Evolutionary conservation across 2,113 vertebrate species (phyloP).

Genomic region (Eulacestoma nigropectus): DNA sequence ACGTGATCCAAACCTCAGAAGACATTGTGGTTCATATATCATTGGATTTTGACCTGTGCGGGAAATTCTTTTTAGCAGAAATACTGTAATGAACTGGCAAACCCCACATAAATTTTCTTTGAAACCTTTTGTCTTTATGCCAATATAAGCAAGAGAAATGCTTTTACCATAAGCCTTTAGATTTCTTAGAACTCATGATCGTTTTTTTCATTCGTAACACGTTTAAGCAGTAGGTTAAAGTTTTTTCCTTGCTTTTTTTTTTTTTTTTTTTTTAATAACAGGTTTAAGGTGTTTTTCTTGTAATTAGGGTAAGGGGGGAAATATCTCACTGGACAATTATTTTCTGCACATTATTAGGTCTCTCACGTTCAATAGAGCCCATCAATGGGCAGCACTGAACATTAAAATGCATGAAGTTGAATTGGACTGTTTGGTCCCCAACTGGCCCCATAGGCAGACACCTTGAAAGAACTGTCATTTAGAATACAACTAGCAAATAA

Average conservation of each 20-base stretch:
- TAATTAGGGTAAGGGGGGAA: neutral
- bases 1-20: constrained; percentile 23
- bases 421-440: neutral
- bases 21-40: neutral
- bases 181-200: neutral
- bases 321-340: neutral
- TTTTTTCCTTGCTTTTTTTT: neutral
- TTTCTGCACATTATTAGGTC: neutral
- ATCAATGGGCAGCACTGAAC: neutral
- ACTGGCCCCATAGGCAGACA: neutral
- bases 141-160: constrained; percentile 39
- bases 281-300: neutral
- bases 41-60: neutral
- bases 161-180: constrained; percentile 20
- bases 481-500: neutral
- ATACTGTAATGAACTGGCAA: constrained; percentile 27
- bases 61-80: constrained; percentile 19
- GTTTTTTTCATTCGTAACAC: neutral
- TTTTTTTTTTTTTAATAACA: neutral
- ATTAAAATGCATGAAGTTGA: neutral
- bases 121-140: constrained; percentile 30
- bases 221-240: neutral
- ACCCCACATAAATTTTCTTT: neutral
- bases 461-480: neutral
- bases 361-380: neutral